Percentiles rank a stretch among this genome's conserved stretches.
Conservation (phyloP, 2,113 vertebrate genomes). For the Athene noctua region DNA sequence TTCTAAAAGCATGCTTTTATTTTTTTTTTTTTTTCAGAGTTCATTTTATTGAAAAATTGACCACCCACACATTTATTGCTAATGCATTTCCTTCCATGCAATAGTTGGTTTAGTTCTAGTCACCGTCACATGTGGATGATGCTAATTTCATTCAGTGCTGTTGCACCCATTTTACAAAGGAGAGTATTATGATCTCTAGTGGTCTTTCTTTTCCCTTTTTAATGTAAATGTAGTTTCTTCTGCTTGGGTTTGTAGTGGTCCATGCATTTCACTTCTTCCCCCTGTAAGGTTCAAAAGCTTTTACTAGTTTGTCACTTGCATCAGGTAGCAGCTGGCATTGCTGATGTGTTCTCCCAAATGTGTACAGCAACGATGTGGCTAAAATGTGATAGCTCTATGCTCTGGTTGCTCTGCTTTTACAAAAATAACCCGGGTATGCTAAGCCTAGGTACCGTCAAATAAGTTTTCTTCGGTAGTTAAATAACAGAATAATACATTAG, state of each 20-base stretch:
- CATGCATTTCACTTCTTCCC: background rate
- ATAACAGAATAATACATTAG: background rate
- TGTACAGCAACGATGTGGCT: background rate
- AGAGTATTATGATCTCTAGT: background rate
- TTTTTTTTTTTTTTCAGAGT: background rate
- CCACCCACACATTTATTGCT: background rate
- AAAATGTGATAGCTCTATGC: background rate
- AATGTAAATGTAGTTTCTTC: background rate
- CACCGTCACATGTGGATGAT: background rate
- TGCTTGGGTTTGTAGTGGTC: background rate
- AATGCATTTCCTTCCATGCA: background rate
- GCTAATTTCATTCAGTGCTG: background rate
- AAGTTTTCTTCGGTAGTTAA: background rate
- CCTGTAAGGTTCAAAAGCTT: background rate
- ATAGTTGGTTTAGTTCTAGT: background rate
- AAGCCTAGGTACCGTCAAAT: background rate
- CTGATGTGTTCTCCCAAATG: background rate
- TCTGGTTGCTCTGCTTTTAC: background rate
- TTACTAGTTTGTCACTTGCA: constrained; percentile 1
- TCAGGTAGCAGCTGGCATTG: background rate
- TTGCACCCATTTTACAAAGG: background rate
- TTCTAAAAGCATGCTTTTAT: background rate
- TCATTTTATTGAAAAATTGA: background rate
- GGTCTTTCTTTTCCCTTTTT: background rate
- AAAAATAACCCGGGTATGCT: background rate